Base-by-base conservation (phyloP, 2,888 invertebrate species). In the Gastracanthus pulcherrimus region DNA sequence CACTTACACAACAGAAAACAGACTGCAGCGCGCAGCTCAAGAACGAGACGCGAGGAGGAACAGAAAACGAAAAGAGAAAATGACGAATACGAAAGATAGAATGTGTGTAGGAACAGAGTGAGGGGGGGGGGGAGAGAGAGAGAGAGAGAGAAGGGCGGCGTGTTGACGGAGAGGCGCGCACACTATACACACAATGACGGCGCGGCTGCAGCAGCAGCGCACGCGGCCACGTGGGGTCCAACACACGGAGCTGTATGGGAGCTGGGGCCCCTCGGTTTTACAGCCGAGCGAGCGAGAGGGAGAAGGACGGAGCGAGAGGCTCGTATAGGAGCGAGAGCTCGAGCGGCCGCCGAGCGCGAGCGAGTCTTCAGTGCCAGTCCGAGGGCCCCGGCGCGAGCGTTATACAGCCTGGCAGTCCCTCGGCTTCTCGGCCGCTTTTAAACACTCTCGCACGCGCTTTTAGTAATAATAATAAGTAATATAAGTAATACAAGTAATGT, bases 141-240 rank as follows among this genome's bases (percentile, higher is more conserved):
- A 19, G 45, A 41, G 26, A n/a, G 55, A 55, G 19, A 60, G 67
- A 55, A 80, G 75, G 76, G 76, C 66, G 74, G 75, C 45, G 55
- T 67, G 66, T 67, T 67, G 66, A 67, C 66, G 66, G 41, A 41
- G 66, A 38, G 23, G 45, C 3, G n/a, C 2, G 19, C 19, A 9
- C 23, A 19, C 55, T 41, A 41, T 41, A 1, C 4, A 48, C 3
- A 51, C 6, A 6, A 6, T 51, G n/a, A 51, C 16, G 7, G 7
- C 19, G 19, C 48, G 5, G 66, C 66, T n/a, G n/a, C n/a, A n/a
- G n/a, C n/a, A n/a, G 72, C 64, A 66, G 69, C 45, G 67, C 26
- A 11, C 31, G 58, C 76, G 67, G 58, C 76, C 76, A 76, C 76
- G 76, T 76, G 76, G 76, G 76, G 76, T 76, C 76, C 76, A 34